These are phyloP conservation scores for Drosophila equinoxialis DNA, from an alignment of 1,140 invertebrate genomes.

Conservation along the genomic window DNA sequence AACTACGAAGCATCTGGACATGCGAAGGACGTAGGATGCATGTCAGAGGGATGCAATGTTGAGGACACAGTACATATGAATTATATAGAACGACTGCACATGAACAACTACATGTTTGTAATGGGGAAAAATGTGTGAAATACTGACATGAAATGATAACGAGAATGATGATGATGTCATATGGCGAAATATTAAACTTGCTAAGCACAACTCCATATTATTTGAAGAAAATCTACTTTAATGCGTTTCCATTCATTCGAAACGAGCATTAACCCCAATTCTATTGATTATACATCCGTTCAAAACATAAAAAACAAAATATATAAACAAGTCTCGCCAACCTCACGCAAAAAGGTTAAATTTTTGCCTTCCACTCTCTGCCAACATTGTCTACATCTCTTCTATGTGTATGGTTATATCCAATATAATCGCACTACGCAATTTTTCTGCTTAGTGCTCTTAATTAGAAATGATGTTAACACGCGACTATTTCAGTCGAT, in stretches of 20 bases:
- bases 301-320: neutral
- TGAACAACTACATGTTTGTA: neutral
- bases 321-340: neutral
- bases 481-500: constrained; percentile 39
- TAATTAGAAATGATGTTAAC: constrained; percentile 63
- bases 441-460: constrained; percentile 20
- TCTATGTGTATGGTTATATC: too few relatives aligned
- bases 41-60: neutral
- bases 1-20: neutral
- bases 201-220: neutral
- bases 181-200: neutral
- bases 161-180: neutral
- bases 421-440: constrained; percentile 11
- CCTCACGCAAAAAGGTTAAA: constrained; percentile 5
- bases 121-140: neutral
- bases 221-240: constrained; percentile 6
- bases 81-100: neutral
- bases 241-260: constrained; percentile 4
- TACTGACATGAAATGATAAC: neutral
- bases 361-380: neutral
- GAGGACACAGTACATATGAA: neutral
- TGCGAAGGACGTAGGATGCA: neutral
- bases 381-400: neutral
- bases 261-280: constrained; percentile 17
- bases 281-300: constrained; percentile 10